Evolutionary conservation across 2,888 invertebrate species (phyloP), one percentile per base, ranked within the genome.

Genomic region (Andrena praecox): DNA sequence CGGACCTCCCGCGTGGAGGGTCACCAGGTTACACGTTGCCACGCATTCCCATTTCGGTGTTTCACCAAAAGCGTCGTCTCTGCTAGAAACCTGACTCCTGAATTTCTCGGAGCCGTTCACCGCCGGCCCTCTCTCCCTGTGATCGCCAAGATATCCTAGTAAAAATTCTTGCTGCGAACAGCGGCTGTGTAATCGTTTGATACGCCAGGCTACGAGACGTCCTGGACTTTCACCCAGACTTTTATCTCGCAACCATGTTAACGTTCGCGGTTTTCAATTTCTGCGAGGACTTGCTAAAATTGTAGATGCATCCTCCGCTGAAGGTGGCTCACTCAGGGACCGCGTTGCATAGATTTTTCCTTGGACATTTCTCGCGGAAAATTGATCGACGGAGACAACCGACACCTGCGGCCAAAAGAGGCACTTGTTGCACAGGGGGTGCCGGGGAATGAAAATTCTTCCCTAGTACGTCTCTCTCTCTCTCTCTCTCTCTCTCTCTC

Each of bases 341-440:
- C 27, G 56, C 27, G 56, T 31, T 60, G 33, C 68, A 33, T 27
- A 52, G 35, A 64, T 59, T 52, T 64, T 74, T 48, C 56, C 4
- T 42, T 42, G 60, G 5, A 70, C 33, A 72, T 68, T 63, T 56
- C 24, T 69, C 56, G 2, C 33, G 10, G 50, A 79, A 80, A 77
- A 84, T 80, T 70, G 48, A 2, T 77, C 31, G 35, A 35, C 48
- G 27, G 66, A 81, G 81, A 77, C 66, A 70, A 64, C 2, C n/a
- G 16, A 48, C 35, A 82, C 71, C 83, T 56, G 75, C 63, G 59
- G 63, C 76, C 50, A 66, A 77, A 59, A 71, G 35, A 48, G 78
- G 84, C 89, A 90, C 87, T 90, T 90, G 89, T 88, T 90, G 89
- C 88, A 84, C 85, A 90, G 87, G 88, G 71, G 75, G 56, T 76